Evolutionary conservation across 2,113 vertebrate genomes (phyloP).

Genomic region (Octodon degus): DNA sequence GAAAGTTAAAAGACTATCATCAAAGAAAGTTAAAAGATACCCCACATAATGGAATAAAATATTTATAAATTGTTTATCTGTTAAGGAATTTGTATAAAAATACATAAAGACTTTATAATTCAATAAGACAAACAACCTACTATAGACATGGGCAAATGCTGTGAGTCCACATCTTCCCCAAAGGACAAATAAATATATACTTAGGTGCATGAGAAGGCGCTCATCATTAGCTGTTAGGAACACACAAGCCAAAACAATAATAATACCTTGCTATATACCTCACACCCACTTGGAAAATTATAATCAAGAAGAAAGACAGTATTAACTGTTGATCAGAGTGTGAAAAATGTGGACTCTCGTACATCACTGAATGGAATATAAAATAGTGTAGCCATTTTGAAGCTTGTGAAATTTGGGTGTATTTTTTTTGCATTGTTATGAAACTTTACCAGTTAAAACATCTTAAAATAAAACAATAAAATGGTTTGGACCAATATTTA

Average conservation of each 20-base stretch:
- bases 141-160: background rate
- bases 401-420: background rate
- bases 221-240: background rate
- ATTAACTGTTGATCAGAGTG: background rate
- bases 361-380: background rate
- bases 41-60: background rate
- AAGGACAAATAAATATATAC: background rate
- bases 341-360: background rate
- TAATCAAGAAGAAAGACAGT: slow-evolving; percentile 15
- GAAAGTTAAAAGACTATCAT: background rate
- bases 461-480: too few species aligned
- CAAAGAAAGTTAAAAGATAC: background rate
- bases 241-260: background rate
- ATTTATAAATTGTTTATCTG: background rate
- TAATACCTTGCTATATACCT: background rate
- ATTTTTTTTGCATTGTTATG: too few species aligned
- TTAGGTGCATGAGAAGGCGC: background rate
- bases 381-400: background rate
- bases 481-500: too few species aligned
- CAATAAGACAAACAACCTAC: background rate
- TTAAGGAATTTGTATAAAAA: background rate
- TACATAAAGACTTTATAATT: background rate
- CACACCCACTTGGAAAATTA: background rate
- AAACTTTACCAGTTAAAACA: too few species aligned
- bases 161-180: background rate